Evolutionary conservation across 1,140 invertebrate genomes (phyloP), one percentile per base, ranked within the genome.

Genomic region (Drosophila kurseongensis): DNA sequence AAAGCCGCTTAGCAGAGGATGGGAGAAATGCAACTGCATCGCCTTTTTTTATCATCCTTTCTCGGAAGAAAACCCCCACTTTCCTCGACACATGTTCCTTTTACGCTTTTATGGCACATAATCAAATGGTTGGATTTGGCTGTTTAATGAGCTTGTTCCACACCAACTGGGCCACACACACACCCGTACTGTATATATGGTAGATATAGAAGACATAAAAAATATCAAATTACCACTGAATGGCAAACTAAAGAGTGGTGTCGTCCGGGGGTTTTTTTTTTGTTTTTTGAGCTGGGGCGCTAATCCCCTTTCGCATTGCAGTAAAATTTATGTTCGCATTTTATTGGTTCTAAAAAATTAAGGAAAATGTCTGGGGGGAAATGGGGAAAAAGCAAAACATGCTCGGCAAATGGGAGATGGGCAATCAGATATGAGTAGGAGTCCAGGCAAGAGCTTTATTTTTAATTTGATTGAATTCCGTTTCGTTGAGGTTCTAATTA

Each of bases 121-220:
- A 86, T 81, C 82, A 71, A 78, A 82, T 82, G 61, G 58, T 52
- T 61, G 78, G 78, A 88, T 77, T 82, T 88, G 75, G 55, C 69
- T 78, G 50, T 82, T 88, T 86, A 86, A 86, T 86, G 83, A 86
- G 83, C 65, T 82, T 81, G 65, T 88, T 75, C 73, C 75, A 75
- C 78, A 86, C 72, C 78, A 62, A 59, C 56, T 52, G 50, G 23
- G 41, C 32, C 44, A 47, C 42, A 36, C 27, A 45, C 42, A 36
- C n/a, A 14, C 6, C 4, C 38, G 4, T 13, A 58, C n/a, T 47
- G n/a, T n/a, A 4, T 32, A 32, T 27, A 42, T 45, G 45, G 6
- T 27, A 38, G 29, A 32, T 47, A 45, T 65, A 38, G 16, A 14
- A 13, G 18, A 44, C 13, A 18, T 27, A 54, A 45, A 51, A 55